Evolutionary conservation across 2,113 vertebrate genomes (phyloP).

Genomic region (Gulo gulo): DNA sequence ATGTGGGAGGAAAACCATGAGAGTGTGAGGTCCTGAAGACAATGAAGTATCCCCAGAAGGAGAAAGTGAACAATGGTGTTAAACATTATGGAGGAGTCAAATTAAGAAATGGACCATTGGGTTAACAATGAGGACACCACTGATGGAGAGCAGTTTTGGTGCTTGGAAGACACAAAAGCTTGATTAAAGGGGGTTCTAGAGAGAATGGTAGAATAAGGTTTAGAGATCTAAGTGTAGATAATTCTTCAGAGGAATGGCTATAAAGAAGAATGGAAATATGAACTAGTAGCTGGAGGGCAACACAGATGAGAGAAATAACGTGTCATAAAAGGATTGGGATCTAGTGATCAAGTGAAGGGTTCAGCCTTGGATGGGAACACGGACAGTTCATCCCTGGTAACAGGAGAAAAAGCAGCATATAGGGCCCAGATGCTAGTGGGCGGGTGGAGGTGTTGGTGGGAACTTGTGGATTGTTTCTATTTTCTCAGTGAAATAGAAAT

Average conservation of each 20-base stretch:
- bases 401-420: constrained; percentile 27
- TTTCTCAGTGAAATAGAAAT: constrained; percentile 45
- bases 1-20: neutral
- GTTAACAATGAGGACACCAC: neutral
- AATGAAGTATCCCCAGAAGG: neutral
- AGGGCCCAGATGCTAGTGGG: constrained; percentile 58
- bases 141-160: neutral
- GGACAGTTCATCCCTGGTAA: constrained; percentile 43
- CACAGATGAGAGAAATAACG: neutral
- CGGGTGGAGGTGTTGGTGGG: constrained; percentile 53
- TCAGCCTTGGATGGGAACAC: neutral
- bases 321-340: neutral
- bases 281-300: neutral
- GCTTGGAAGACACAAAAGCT: neutral
- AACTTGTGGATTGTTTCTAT: constrained; percentile 67
- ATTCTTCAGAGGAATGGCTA: neutral
- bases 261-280: constrained; percentile 20
- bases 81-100: neutral
- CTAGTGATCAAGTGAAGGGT: neutral
- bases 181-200: neutral
- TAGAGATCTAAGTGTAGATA: neutral
- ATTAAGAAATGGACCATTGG: neutral
- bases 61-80: neutral
- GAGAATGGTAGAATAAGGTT: neutral
- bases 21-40: neutral